phyloP scores from a whole-genome alignment of 2,113 vertebrate species.

The Pardalotus punctatus region DNA sequence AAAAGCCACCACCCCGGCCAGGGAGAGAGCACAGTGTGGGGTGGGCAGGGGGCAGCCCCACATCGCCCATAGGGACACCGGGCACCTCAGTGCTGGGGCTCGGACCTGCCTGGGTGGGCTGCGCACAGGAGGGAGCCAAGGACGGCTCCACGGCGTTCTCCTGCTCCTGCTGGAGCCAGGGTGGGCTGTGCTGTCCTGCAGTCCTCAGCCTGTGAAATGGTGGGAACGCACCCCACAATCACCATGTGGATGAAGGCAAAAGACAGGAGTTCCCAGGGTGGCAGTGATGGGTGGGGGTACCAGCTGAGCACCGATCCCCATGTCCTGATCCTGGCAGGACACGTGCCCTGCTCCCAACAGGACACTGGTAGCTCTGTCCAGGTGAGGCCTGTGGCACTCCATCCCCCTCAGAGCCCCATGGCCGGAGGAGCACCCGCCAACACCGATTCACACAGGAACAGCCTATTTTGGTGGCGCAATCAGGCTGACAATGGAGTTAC shows the following conservation, averaged over 20 bases:
- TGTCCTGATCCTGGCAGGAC: fast-evolving
- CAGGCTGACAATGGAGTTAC: conserved; percentile 41
- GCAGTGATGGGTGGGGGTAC: fast-evolving
- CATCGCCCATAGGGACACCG: fast-evolving
- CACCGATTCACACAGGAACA: neutral
- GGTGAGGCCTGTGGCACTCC: neutral
- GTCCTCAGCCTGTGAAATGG: fast-evolving
- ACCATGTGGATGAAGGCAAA: fast-evolving
- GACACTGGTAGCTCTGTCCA: neutral
- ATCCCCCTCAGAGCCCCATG: neutral
- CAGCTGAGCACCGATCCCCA: fast-evolving
- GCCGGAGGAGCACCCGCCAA: neutral
- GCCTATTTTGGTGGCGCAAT: neutral
- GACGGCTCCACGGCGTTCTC: fast-evolving
- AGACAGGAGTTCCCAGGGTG: fast-evolving
- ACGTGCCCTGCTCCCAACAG: fast-evolving
- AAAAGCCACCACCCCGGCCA: fast-evolving
- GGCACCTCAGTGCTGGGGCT: fast-evolving
- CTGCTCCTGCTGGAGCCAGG: neutral
- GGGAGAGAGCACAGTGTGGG: fast-evolving
- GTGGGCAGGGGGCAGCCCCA: neutral
- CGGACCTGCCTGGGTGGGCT: fast-evolving
- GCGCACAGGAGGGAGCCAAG: neutral
- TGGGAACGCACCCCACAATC: neutral
- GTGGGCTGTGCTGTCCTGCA: neutral